Conservation (phyloP, 2,888 invertebrate species). For the Sclerodermus sp. region DNA sequence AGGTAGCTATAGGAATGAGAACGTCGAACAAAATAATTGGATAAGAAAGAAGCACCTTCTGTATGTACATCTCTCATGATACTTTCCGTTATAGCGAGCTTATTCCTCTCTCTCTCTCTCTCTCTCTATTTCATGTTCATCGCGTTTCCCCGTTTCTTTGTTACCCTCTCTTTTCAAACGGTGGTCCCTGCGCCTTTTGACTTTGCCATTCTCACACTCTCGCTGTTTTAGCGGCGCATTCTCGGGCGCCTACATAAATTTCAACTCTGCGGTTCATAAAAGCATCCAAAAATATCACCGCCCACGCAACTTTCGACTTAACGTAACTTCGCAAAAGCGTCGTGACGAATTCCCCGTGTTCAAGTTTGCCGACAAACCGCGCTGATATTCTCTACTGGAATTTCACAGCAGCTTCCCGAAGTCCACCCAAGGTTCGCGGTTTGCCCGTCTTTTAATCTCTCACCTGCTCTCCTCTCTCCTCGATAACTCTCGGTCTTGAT, state of each 20-base stretch:
- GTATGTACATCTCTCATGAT: conserved; percentile 6
- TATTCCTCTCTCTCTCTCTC: no score
- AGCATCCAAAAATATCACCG: conserved; percentile 43
- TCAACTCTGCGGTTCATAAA: conserved; percentile 43
- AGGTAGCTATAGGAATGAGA: background rate
- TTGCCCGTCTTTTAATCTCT: no score
- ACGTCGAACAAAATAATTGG: background rate
- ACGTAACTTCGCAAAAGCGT: conserved; percentile 34
- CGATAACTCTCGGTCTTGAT: no score
- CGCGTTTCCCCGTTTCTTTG: conserved; percentile 13
- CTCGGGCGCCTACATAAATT: conserved; percentile 41
- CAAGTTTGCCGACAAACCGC: conserved; percentile 9
- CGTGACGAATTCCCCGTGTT: conserved; percentile 18
- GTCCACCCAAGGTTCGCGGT: background rate
- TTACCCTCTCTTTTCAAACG: conserved; percentile 11
- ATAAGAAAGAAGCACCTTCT: background rate
- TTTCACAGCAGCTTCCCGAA: conserved; percentile 7
- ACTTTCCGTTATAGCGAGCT: no score
- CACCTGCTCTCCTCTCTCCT: no score
- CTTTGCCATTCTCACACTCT: conserved; percentile 7
- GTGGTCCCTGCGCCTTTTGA: conserved; percentile 3
- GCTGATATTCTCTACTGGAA: conserved; percentile 5
- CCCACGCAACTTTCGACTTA: conserved; percentile 36
- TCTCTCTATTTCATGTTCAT: no score
- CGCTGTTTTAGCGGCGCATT: conserved; percentile 24